Evolutionary conservation across 2,888 invertebrate genomes (phyloP), one percentile per base, ranked within the genome.

Genomic region (Syrista parreyssii): DNA sequence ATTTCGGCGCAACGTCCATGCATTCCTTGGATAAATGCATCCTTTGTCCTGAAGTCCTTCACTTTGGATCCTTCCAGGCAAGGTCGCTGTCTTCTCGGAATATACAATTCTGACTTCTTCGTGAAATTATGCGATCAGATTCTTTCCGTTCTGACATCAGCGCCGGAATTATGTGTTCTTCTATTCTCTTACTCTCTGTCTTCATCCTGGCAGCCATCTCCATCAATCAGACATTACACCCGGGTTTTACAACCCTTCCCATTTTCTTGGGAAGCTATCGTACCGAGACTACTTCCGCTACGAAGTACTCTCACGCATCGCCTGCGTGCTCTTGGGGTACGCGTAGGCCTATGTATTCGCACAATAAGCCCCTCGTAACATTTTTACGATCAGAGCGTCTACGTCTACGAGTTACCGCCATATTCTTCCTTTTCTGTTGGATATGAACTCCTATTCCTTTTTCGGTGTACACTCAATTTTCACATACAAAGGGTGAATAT

Each of bases 361-460:
- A 85, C 85, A 86, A 86, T 86, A 87, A 87, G 84, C 77, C 79
- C 81, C 85, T 87, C 87, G 86, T 88, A 88, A 89, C 84, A 84
- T 85, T 89, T 89, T 88, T 88, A 88, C 82, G 88, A 86, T 86
- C 83, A 82, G 82, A 82, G 79, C 80, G 76, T 79, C 79, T 75
- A 71, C 32, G 32, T 75, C 81, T 74, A 33, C 34, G 73, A 74
- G 78, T 74, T 76, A 75, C 78, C 78, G 36, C 80, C 73, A 55
- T 40, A 40, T 55, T 23, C 55, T 55, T 9, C 23, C 23, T 55
- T 23, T 23, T 55, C 2, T 9, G 23, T 55, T 15, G 23, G 55
- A 55, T 55, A 23, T 55, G 55, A 55, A 55, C 55, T 55, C 0
- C 55, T 55, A 55, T 55, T 55, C 23, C 4, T 23, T 55, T 55